Base-by-base conservation (phyloP, 2,888 invertebrate species). In the Eristalis arbustorum region DNA sequence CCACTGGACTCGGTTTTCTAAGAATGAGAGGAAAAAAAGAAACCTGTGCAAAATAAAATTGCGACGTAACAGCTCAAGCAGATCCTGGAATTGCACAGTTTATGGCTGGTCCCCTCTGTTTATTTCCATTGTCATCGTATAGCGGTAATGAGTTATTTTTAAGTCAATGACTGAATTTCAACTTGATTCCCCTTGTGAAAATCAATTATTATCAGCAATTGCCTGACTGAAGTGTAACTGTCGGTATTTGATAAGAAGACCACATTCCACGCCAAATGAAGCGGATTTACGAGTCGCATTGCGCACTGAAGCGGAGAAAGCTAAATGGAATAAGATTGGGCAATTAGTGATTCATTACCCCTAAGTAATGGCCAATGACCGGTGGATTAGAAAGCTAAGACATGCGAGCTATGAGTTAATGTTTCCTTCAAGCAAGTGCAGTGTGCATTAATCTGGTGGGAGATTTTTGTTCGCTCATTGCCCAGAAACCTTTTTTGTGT, bases 141-240 rank as follows among this genome's bases (percentile, higher is more conserved):
- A 56, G 77, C 62, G 56, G 77, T 71, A 78, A 64, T 64, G 22
- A 25, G 22, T 40, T 71, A 64, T 59, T 71, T 71, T 28, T 78
- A 78, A 13, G 57, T 28, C 57, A 40, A 59, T 71, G 77, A 78
- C 37, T 71, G 57, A 78, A 34, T 71, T 31, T 59, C 14, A 40
- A 37, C 56, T 62, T 63, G 34, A 22, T 34, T 56, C 18, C 37
- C 68, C 18, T 18, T 49, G 25, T 22, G 37, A 1, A 68, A 69
- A 69, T 77, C 56, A 28, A 59, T 59, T 59, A 59, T 66, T 56
- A 75, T 66, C 59, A 67, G 23, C 28, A 66, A 40, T 67, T 59
- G 59, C 23, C 4, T 59, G 59, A 13, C 23, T 31, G 31, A 31
- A 31, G 25, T 4, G 59, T 28, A 59, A 59, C 59, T 14, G 59